Evolutionary conservation across 2,888 invertebrate species (phyloP).

Genomic region (Torymus texanus): DNA sequence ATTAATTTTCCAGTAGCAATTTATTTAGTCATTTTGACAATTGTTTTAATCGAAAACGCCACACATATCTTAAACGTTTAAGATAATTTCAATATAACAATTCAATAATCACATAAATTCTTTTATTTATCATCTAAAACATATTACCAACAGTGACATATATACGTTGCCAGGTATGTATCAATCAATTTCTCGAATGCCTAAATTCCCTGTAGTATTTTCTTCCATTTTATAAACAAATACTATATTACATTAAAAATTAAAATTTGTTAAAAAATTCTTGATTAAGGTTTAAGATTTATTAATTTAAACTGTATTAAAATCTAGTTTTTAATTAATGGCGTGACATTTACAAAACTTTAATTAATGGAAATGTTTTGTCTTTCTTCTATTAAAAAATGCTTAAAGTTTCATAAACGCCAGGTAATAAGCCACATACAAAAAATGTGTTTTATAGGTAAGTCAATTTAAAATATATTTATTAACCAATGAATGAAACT

Average conservation of each 20-base stretch:
- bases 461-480: no score
- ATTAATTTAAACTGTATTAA: no score
- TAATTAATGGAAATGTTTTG: no score
- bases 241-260: neutral
- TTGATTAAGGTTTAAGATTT: no score
- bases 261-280: no score
- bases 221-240: neutral
- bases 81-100: slow-evolving; percentile 8
- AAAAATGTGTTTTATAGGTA: no score
- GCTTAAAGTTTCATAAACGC: no score
- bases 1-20: neutral
- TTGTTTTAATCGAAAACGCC: slow-evolving; percentile 39
- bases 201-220: neutral
- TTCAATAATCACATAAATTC: slow-evolving; percentile 6
- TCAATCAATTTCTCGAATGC: neutral
- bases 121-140: slow-evolving; percentile 10
- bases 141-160: slow-evolving; percentile 18
- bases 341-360: no score
- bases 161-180: slow-evolving; percentile 14
- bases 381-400: no score
- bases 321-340: no score
- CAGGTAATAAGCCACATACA: no score
- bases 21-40: neutral
- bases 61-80: slow-evolving; percentile 11
- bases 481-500: neutral